Evolutionary conservation across 2,888 invertebrate genomes (phyloP), one percentile per base, ranked within the genome.

Genomic region (Lycophotia porphyrea): DNA sequence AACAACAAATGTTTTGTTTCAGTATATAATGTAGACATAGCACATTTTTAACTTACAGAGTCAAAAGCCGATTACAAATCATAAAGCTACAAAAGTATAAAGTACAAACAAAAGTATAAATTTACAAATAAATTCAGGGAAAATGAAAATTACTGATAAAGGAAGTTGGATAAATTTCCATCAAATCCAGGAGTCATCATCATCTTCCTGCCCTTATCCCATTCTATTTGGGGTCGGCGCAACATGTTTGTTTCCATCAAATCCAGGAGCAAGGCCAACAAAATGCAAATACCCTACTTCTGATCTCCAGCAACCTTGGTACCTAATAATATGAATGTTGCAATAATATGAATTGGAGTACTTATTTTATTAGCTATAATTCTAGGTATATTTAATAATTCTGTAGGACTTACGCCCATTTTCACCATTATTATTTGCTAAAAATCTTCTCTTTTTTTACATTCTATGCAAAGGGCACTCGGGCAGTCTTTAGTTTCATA

Each of bases 401-500:
- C 13, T 27, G 2, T 31, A 8, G 1, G 18, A 27, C 8, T 31
- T 58, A 27, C 2, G 15, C 1, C 24, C 52, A 15, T 55, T 52
- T 52, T 52, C 13, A 27, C 55, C 3, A n/a, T n/a, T 4, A 49
- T 24, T n/a, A 8, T 0, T 44, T 44, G 24, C 27, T 27, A 31
- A 15, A 31, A 9, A 31, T 31, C 27, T 31, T 52, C 9, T n/a
- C 3, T 55, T 27, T 31, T 31, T 58, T 58, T 31, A 34, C 27
- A 34, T 60, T 34, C 9, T 3, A n/a, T 8, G 1, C 15, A 55
- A 52, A 69, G 15, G 15, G 31, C 13, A 65, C n/a, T 42, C 18
- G 15, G n/a, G n/a, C n/a, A 49, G 31, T 74, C 21, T 68, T 44
- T 52, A 74, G 63, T 84, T 82, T 87, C 82, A 81, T 82, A 84